These are phyloP conservation scores for Leptopilina boulardi DNA, from an alignment of 1,140 invertebrate species.

Conservation along the genomic window DNA sequence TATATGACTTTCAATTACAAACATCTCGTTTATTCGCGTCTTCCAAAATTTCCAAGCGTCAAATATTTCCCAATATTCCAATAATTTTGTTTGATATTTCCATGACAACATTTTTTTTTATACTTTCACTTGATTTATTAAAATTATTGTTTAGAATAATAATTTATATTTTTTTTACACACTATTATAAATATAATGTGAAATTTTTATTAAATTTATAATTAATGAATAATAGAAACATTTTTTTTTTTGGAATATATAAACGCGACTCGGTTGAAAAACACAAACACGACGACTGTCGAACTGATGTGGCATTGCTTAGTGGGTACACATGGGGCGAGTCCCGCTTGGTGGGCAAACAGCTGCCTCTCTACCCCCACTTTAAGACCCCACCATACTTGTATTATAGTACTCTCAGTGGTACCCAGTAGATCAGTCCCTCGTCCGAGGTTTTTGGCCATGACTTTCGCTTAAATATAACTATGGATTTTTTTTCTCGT, in stretches of 20 bases:
- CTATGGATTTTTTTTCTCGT: not conserved
- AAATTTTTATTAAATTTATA: too few relatives aligned
- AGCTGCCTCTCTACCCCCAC: slow-evolving; percentile 62
- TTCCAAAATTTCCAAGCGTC: slow-evolving; percentile 1
- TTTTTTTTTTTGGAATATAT: too few relatives aligned
- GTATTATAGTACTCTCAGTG: not conserved
- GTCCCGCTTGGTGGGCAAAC: slow-evolving; percentile 50
- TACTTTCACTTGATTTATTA: not conserved
- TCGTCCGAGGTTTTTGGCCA: not conserved
- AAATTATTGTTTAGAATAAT: not conserved
- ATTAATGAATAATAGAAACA: too few relatives aligned
- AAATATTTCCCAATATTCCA: not conserved
- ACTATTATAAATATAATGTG: not conserved
- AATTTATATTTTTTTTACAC: not conserved
- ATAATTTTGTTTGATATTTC: not conserved
- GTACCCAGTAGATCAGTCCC: slow-evolving; percentile 17
- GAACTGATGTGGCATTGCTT: slow-evolving; percentile 48
- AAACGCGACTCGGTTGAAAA: slow-evolving; percentile 10
- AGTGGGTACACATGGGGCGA: slow-evolving; percentile 56
- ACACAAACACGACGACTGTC: slow-evolving; percentile 36
- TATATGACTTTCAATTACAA: not conserved
- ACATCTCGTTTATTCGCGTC: not conserved
- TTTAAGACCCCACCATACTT: slow-evolving; percentile 33
- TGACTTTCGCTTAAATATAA: slow-evolving; percentile 16
- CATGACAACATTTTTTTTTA: not conserved